Base-by-base conservation (phyloP, 2,888 invertebrate species). In the Diaperis boleti region DNA sequence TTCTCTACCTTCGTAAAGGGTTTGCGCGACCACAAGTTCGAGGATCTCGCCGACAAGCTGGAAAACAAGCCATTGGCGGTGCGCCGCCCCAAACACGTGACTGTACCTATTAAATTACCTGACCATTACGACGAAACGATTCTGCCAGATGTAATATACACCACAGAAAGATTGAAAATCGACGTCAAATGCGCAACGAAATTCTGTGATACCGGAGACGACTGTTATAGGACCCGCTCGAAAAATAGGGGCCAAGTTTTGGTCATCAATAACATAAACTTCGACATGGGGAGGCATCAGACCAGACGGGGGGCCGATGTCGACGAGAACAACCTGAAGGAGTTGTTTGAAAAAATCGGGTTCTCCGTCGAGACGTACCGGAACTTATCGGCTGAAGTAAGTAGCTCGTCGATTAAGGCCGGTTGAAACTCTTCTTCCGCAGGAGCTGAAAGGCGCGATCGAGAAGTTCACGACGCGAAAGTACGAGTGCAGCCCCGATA, bases 301-400 rank as follows among this genome's bases (percentile, higher is more conserved):
- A 59, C 41, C 10, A 8, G 55, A 69, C 1, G 63, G 41, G 90
- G 90, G 20, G 88, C 87, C n/a, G 82, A 86, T 59, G 79, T 83
- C 2, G 90, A 90, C 80, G 83, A 84, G 69, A 73, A 79, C 49
- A 85, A 86, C 68, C 79, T 90, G 55, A 82, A 84, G 69, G 79
- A 85, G 42, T 78, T 90, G 10, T 89, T 89, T 75, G 73, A 72
- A 6, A 84, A 87, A 76, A 81, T 90, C 50, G 88, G 87, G 11
- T 89, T 89, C 65, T 76, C 80, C 42, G 81, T 83, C 33, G 74
- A 81, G 47, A 74, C 77, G 3, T 81, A 83, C 68, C 74, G 74
- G 49, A 81, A 87, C 74, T 79, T 84, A 41, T 82, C 79, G 1
- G 77, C 76, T 50, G 63, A 77, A 65, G 87, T 85, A 72, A 77